Percentiles rank a stretch among this genome's conserved stretches.
Evolutionary conservation across 1,140 invertebrate species (phyloP).

Genomic region (Drosophila lacertosa): DNA sequence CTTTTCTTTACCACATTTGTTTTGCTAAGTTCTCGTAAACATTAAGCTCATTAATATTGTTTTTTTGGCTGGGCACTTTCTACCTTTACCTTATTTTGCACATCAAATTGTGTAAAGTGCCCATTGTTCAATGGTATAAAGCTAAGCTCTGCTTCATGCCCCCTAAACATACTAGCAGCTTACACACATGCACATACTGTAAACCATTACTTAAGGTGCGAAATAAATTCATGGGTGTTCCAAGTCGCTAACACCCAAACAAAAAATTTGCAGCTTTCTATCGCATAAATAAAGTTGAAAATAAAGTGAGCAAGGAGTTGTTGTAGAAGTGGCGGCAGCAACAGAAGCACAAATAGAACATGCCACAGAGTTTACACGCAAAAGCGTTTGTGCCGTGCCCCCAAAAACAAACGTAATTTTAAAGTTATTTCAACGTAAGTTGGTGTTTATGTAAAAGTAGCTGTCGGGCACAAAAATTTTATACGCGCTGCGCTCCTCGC

Average conservation of each 20-base stretch:
- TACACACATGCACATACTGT: not conserved
- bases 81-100: no score
- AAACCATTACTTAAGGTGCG: conserved; percentile 24
- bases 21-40: no score
- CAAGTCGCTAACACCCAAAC: conserved; percentile 69
- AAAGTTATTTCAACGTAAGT: conserved; percentile 80
- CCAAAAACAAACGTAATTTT: conserved; percentile 75
- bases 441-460: conserved; percentile 80
- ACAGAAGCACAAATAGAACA: conserved; percentile 18
- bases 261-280: conserved; percentile 78
- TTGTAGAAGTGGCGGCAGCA: not conserved
- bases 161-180: not conserved
- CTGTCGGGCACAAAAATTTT: conserved; percentile 42
- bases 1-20: no score
- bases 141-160: conserved; percentile 50
- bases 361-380: conserved; percentile 67
- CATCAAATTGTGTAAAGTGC: no score
- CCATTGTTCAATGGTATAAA: conserved; percentile 61
- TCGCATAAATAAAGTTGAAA: conserved; percentile 81
- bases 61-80: no score
- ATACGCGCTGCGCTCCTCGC: conserved; percentile 20
- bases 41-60: no score
- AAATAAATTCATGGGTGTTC: conserved; percentile 59
- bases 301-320: conserved; percentile 72
- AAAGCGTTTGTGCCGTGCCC: conserved; percentile 61